Percentiles rank a stretch among this genome's conserved stretches.
These are phyloP conservation scores for Seladonia tumulorum DNA, from an alignment of 2,888 invertebrate species.

Conservation along the genomic window DNA sequence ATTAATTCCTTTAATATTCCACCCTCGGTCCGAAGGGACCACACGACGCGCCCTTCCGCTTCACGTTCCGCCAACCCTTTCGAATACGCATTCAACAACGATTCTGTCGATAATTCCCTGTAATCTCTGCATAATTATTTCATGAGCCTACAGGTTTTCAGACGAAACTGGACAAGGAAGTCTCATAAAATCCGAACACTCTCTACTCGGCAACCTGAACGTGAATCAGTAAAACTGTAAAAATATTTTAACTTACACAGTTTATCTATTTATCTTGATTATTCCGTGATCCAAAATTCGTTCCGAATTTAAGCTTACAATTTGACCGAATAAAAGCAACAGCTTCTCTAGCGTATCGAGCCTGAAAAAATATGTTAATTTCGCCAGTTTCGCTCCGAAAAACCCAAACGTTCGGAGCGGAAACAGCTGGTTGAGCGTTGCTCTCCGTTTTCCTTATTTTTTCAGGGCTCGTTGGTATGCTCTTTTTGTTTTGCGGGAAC, in stretches of 20 bases:
- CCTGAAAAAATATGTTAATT: not conserved
- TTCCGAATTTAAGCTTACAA: not conserved
- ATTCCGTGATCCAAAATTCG: too few species aligned
- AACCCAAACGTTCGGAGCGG: not conserved
- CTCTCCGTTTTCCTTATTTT: not conserved
- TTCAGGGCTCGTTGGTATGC: not conserved
- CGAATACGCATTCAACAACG: not conserved
- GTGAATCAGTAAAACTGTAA: not conserved
- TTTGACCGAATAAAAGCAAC: too few species aligned
- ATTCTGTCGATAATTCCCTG: not conserved
- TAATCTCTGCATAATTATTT: not conserved
- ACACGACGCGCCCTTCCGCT: not conserved
- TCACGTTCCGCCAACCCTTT: not conserved
- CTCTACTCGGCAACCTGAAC: not conserved
- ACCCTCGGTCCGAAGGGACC: not conserved
- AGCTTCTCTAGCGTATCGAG: not conserved
- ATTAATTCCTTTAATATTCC: slow-evolving; percentile 33
- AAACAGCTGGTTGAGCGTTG: not conserved
- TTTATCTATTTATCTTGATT: too few species aligned
- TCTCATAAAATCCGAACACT: not conserved
- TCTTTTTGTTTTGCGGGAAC: not conserved
- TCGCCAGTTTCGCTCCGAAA: not conserved
- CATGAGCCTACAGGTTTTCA: not conserved
- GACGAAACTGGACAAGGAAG: not conserved
- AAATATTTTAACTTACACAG: too few species aligned